Evolutionary conservation across 2,113 vertebrate genomes (phyloP), one percentile per base, ranked within the genome.

Genomic region (Copsychus sechellarum): DNA sequence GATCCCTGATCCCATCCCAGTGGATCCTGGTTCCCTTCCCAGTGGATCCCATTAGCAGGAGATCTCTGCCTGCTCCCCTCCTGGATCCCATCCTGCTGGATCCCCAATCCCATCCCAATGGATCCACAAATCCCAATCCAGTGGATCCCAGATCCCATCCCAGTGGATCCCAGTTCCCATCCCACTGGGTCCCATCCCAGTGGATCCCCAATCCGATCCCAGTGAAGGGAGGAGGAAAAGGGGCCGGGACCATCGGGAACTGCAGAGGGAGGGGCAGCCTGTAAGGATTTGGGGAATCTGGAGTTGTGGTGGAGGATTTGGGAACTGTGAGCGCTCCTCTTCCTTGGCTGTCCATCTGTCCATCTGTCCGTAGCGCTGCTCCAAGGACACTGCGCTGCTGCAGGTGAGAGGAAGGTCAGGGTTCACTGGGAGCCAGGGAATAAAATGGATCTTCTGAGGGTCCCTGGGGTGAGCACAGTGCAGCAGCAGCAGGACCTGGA

Each of bases 291-390:
- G 67, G 56, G 56, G 21, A 13, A 24, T 43, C 12, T 16, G 66
- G 66, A 56, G 7, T 12, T 6, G 31, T 8, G 13, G 64, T 6
- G 8, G 22, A 9, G 53, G 42, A 9, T 34, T 17, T 24, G 60
- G 58, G 60, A 40, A 16, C 42, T 6, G 13, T 4, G 34, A 16
- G 2, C 1, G 17, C 67, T 76, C 9, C 51, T 74, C 45, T 24
- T 25, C 48, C 43, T 53, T 20, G 16, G 24, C 66, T 57, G 21
- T 31, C 36, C 22, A 12, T 48, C 47, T 7, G 47, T 48, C 47
- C 12, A 0, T 19, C 36, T 33, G 54, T 21, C 33, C 14, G 0
- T 23, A 1, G 2, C 12, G 6, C 47, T 47, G 47, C 47, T 47
- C 47, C 47, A 47, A 47, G 47, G 47, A 22, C 47, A 48, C 47